A percentile compares a stretch with the other conserved stretches of the same genome.
Conservation (phyloP, 2,888 invertebrate genomes). For the Hemaris fuciformis region DNA sequence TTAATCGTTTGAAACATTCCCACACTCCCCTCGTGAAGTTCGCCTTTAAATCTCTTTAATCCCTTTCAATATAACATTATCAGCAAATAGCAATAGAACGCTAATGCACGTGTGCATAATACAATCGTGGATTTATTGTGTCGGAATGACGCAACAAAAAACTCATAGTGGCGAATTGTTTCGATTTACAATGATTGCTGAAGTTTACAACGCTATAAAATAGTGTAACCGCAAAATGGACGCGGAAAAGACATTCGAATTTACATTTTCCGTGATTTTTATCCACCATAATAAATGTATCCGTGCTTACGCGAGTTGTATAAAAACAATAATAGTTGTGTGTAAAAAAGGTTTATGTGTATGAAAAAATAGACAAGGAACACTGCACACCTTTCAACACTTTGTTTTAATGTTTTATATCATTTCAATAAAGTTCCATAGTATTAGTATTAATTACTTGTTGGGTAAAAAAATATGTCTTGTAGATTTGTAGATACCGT, state of each 20-base stretch:
- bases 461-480: neutral
- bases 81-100: slow-evolving; percentile 6
- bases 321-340: neutral
- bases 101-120: slow-evolving; percentile 22
- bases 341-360: neutral
- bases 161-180: slow-evolving; percentile 39
- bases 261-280: slow-evolving; percentile 4
- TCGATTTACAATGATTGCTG: slow-evolving; percentile 52
- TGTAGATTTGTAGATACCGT: neutral
- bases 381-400: neutral
- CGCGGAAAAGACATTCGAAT: slow-evolving; percentile 1
- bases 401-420: neutral
- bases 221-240: slow-evolving; percentile 42
- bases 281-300: neutral
- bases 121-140: slow-evolving; percentile 23
- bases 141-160: slow-evolving; percentile 33
- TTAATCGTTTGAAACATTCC: neutral
- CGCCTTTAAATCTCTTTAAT: slow-evolving; percentile 1
- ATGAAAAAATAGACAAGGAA: neutral
- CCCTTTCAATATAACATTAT: neutral
- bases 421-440: neutral
- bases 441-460: neutral
- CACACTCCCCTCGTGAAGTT: neutral
- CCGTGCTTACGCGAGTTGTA: neutral
- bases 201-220: slow-evolving; percentile 52